Conservation (phyloP, 2,797 vertebrate genomes). For the Acipenser ruthenus region DNA sequence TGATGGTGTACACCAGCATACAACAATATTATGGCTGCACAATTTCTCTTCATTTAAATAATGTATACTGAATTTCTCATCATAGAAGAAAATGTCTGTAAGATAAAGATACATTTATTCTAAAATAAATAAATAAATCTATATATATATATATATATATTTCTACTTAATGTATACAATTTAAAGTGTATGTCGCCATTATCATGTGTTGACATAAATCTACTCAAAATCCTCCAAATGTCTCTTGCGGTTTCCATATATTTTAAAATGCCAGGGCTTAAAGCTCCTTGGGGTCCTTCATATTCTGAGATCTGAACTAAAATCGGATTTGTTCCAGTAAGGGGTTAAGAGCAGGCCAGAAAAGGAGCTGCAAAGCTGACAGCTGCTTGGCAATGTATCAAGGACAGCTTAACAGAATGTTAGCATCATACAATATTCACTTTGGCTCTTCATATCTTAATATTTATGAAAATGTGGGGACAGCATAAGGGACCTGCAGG, state of each 20-base stretch:
- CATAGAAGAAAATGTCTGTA: too few relatives aligned
- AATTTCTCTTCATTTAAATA: too few relatives aligned
- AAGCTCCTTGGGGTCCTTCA: constrained; percentile 50
- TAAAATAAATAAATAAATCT: too few relatives aligned
- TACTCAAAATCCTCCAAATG: constrained; percentile 16
- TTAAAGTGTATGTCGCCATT: neutral
- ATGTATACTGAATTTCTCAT: too few relatives aligned
- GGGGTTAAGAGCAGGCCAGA: constrained; percentile 53
- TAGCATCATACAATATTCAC: constrained; percentile 57
- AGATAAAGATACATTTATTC: too few relatives aligned
- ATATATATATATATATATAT: too few relatives aligned
- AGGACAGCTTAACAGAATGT: constrained; percentile 47
- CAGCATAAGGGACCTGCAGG: constrained; percentile 44
- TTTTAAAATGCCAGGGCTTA: constrained; percentile 43
- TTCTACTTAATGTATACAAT: too few relatives aligned
- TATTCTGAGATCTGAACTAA: constrained; percentile 59
- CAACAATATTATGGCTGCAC: too few relatives aligned
- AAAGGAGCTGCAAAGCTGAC: constrained; percentile 50
- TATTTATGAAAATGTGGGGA: constrained; percentile 55
- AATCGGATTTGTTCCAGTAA: constrained; percentile 71
- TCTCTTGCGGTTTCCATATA: constrained; percentile 43
- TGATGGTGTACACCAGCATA: too few relatives aligned
- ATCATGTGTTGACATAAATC: neutral
- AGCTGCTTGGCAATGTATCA: constrained; percentile 66
- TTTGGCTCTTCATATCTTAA: constrained; percentile 61